Evolutionary conservation across 1,140 invertebrate genomes (phyloP), one percentile per base, ranked within the genome.

Genomic region (Listronotus bonariensis): DNA sequence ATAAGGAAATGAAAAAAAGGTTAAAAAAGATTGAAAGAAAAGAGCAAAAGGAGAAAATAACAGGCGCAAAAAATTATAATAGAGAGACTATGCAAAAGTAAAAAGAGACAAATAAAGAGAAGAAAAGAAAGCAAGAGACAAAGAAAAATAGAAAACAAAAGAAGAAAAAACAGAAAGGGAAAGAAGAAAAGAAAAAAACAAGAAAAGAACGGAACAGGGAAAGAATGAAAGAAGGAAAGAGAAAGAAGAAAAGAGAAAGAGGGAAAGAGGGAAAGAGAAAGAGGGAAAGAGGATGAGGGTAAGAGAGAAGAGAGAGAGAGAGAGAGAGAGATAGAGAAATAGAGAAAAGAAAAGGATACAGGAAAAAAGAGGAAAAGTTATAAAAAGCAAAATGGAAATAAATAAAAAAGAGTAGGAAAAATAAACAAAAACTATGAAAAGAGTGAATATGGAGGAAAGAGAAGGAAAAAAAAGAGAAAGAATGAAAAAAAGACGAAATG

Each of bases 101-200:
- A n/a, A n/a, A n/a, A n/a, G n/a, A 26, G 20, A 3, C 1, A 26
- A 26, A 26, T 3, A 26, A 26, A 26, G 20, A 3, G 20, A 26
- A 3, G 5, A 26, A 26, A 26, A 26, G 20, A 26, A 26, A 26
- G 20, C 20, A 26, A 26, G 5, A 26, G 20, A 1, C 5, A 36
- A 36, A 36, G 34, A 12, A 2, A 36, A 45, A 18, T 7, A n/a
- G 42, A 45, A 45, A 45, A 17, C 6, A 20, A 49, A 18, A 26
- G 5, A 20, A 18, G 5, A 49, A 49, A 49, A 26, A 49, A 15
- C 18, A 18, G 12, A 48, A 48, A 9, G 18, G 7, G 14, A 48
- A 48, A 48, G 9, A 26, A 18, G 45, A 48, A 48, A 48, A 34
- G 15, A 20, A 38, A 40, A 54, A 54, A 9, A 17, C 14, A 54